A percentile compares a stretch with the other conserved stretches of the same genome.
phyloP scores from a whole-genome alignment of 2,888 invertebrate species.

The Pyrrhosoma nymphula region DNA sequence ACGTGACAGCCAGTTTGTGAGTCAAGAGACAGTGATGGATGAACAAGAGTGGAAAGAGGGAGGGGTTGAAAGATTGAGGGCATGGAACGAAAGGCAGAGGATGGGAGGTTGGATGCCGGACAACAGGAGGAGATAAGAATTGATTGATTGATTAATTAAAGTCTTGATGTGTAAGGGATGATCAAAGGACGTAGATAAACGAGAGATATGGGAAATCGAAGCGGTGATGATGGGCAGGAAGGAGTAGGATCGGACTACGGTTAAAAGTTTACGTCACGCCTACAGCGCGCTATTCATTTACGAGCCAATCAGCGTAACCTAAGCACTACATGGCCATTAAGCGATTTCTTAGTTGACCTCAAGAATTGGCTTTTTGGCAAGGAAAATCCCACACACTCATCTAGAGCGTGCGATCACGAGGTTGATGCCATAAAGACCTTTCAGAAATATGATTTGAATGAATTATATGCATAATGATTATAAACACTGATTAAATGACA shows the following conservation, averaged over 20 bases:
- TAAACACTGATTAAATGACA: too few relatives aligned
- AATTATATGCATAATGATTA: too few relatives aligned
- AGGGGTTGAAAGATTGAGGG: background rate
- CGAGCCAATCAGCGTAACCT: background rate
- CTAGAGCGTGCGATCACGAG: too few relatives aligned
- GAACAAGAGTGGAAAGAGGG: background rate
- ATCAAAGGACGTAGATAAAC: background rate
- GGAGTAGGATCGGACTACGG: background rate
- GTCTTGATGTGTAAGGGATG: background rate
- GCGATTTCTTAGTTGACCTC: too few relatives aligned
- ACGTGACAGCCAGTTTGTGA: background rate
- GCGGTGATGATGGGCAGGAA: background rate
- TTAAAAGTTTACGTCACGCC: background rate
- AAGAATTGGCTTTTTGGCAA: too few relatives aligned
- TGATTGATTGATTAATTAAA: constrained; percentile 29
- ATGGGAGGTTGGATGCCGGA: background rate
- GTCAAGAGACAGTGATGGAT: constrained; percentile 38
- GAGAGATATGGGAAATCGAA: background rate
- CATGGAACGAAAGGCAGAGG: background rate
- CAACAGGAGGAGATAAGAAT: background rate
- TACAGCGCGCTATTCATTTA: background rate
- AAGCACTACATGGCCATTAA: too few relatives aligned
- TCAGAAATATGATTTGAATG: too few relatives aligned
- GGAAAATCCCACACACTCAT: too few relatives aligned
- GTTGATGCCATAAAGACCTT: too few relatives aligned